Evolutionary conservation across 2,113 vertebrate genomes (phyloP), one percentile per base, ranked within the genome.

Genomic region (Cryptotis parvus): DNA sequence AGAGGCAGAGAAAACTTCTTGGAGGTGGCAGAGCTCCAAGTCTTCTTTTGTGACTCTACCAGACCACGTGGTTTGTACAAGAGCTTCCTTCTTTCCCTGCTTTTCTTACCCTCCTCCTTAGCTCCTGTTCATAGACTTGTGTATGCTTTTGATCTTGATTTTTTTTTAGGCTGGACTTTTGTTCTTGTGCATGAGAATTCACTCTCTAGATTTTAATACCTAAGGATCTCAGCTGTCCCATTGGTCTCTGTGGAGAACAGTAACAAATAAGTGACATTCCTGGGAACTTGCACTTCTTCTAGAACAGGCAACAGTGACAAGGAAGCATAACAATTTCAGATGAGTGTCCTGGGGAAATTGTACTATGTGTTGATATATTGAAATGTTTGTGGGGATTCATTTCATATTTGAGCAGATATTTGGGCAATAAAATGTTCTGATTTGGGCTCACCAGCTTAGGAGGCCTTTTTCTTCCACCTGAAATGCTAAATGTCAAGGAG

Each of bases 401-500:
- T 66, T 52, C 49, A 31, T 27, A 31, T n/a, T 33, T 69, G 49
- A 61, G 14, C 69, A 22, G 43, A 74, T 24, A 41, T 66, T 9
- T 72, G 35, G 52, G 49, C 43, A 24, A 33, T 24, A 33, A 58
- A 85, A 12, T 45, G 3, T 31, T 65, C 9, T 0, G 2, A 4
- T 4, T 41, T 1, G 3, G 78, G 63, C 8, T 76, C 63, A 58
- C 37, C 15, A 37, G 14, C 83, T 43, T 9, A 12, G 35, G 55
- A 31, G 63, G 35, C n/a, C 31, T 41, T 16, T 2, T 49, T 15
- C n/a, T 3, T 18, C 35, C 9, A 26, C 1, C 0, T 27, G 33
- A 45, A 24, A 37, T 26, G 29, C 24, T 29, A n/a, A 45, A n/a
- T 0, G 10, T 9, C 7, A 18, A 3, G 8, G 1, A 61, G 0